Conservation (phyloP, 2,113 vertebrate species). For the Camelus dromedarius region DNA sequence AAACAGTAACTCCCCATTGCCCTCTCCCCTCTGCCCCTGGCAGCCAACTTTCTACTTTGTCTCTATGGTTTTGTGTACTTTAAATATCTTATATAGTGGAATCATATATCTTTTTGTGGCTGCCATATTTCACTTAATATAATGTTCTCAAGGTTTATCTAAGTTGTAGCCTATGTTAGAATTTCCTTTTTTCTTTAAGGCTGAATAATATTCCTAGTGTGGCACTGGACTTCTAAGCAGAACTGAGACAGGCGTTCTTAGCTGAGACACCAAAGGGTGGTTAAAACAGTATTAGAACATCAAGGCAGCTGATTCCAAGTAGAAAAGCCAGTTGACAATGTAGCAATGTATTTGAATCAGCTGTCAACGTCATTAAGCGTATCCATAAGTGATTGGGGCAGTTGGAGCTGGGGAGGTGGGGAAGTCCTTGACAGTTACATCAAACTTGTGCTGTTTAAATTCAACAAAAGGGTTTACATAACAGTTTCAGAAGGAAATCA, state of each 20-base stretch:
- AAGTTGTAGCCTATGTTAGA: neutral
- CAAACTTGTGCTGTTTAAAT: neutral
- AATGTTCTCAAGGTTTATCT: neutral
- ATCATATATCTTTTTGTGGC: neutral
- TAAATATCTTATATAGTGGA: neutral
- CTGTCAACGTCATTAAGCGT: neutral
- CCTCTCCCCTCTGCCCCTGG: neutral
- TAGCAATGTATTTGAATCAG: neutral
- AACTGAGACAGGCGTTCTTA: neutral
- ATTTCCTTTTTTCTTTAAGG: neutral
- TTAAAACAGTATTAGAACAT: neutral
- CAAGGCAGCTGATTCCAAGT: neutral
- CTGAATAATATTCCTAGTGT: neutral
- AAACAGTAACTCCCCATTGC: neutral
- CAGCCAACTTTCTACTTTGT: neutral
- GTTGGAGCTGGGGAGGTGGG: neutral
- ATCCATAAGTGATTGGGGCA: too few relatives aligned
- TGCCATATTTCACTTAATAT: neutral
- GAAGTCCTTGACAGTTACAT: neutral
- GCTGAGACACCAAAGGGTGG: neutral
- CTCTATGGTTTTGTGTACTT: neutral
- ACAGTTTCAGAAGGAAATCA: slow-evolving; percentile 38
- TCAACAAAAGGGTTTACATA: neutral
- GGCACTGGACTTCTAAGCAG: neutral
- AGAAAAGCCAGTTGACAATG: neutral